phyloP scores from a whole-genome alignment of 2,888 invertebrate genomes.

The Macroteleia sp. region DNA sequence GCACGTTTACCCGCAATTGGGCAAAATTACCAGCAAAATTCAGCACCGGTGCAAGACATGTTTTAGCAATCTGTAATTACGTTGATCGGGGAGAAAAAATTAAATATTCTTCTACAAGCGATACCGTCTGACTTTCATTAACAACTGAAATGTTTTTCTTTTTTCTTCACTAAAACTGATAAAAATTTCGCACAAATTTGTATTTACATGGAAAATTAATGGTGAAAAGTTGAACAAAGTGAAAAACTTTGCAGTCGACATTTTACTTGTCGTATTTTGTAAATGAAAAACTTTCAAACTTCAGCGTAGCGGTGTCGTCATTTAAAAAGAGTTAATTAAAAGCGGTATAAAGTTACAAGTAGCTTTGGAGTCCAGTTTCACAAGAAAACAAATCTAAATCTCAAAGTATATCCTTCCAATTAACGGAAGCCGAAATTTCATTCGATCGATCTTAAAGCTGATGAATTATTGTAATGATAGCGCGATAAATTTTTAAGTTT shows the following conservation, averaged over 20 bases:
- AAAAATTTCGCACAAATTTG: conserved; percentile 27
- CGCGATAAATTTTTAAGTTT: no score
- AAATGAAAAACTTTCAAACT: conserved; percentile 55
- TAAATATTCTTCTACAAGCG: conserved; percentile 1
- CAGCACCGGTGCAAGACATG: no score
- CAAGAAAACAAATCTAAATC: conserved; percentile 24
- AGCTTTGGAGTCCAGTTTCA: background rate
- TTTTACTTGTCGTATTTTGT: conserved; percentile 47
- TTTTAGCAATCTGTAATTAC: no score
- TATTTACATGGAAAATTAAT: conserved; percentile 52
- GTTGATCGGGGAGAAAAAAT: no score
- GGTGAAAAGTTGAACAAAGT: conserved; percentile 44
- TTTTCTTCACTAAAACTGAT: background rate
- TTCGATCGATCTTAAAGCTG: no score
- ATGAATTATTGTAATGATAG: no score
- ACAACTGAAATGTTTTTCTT: conserved; percentile 5
- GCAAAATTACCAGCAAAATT: no score
- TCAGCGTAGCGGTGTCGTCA: conserved; percentile 16
- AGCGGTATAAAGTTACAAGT: conserved; percentile 36
- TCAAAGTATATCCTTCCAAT: no score
- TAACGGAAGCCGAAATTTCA: no score
- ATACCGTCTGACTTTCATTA: conserved; percentile 15
- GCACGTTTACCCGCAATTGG: conserved; percentile 12
- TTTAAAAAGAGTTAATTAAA: conserved; percentile 56
- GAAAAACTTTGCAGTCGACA: conserved; percentile 40